Percentiles rank a stretch among this genome's conserved stretches.
phyloP scores from a whole-genome alignment of 2,888 invertebrate genomes.

The Leptinotarsa haldemani region DNA sequence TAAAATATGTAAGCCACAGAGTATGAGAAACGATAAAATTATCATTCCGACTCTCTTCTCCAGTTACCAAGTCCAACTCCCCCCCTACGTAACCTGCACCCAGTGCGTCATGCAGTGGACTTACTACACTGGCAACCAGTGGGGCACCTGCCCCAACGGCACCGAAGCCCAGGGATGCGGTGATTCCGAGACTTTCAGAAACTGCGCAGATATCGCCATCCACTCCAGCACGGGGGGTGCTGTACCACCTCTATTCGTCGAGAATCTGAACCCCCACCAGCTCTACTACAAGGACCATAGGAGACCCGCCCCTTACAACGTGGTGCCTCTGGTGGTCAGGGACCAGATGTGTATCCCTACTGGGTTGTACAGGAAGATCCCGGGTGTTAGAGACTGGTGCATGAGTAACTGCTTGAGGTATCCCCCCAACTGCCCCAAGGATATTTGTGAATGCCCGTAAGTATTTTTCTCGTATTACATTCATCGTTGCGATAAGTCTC shows the following conservation, averaged over 20 bases:
- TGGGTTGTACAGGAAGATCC: slow-evolving; percentile 73
- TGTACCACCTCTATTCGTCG: slow-evolving; percentile 77
- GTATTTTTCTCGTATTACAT: slow-evolving; percentile 57
- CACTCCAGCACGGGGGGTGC: slow-evolving; percentile 78
- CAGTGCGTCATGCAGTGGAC: slow-evolving; percentile 95
- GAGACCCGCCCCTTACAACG: slow-evolving; percentile 72
- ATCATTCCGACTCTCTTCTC: slow-evolving; percentile 7
- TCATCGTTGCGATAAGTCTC: background rate
- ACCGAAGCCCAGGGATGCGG: slow-evolving; percentile 91
- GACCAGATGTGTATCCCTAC: slow-evolving; percentile 85
- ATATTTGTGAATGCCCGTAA: slow-evolving; percentile 86
- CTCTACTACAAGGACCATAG: slow-evolving; percentile 80
- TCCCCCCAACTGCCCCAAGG: slow-evolving; percentile 85
- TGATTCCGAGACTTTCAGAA: slow-evolving; percentile 89
- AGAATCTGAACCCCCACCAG: slow-evolving; percentile 81
- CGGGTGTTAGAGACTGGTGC: slow-evolving; percentile 87
- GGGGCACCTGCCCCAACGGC: slow-evolving; percentile 89
- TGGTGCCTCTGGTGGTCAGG: slow-evolving; percentile 81
- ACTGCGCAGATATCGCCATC: slow-evolving; percentile 90
- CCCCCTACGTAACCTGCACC: slow-evolving; percentile 85
- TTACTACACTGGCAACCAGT: slow-evolving; percentile 93
- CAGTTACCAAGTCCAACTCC: slow-evolving; percentile 81
- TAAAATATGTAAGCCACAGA: too few species aligned
- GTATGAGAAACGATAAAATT: background rate
- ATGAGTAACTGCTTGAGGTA: slow-evolving; percentile 87